Percentiles rank a stretch among this genome's conserved stretches.
These are phyloP conservation scores for Protonemura montana DNA, from an alignment of 2,888 invertebrate genomes.

Conservation along the genomic window DNA sequence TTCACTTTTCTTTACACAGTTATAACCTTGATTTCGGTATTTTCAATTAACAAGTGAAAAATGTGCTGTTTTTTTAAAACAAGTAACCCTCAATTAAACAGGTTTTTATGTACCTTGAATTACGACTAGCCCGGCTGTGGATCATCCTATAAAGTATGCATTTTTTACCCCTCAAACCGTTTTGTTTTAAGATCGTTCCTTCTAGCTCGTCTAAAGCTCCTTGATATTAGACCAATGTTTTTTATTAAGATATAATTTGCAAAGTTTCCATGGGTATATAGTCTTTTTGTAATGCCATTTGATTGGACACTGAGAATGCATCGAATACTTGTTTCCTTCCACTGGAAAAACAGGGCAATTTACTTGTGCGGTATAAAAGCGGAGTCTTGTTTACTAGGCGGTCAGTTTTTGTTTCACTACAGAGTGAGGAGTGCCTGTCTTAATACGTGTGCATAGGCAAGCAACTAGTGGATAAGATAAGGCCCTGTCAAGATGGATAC, in stretches of 20 bases:
- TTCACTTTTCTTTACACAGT: not conserved
- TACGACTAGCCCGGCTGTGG: not conserved
- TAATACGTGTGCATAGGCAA: not conserved
- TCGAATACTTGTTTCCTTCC: not conserved
- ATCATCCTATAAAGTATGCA: not conserved
- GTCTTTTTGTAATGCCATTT: constrained; percentile 18
- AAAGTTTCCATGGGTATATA: not conserved
- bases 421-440: not conserved
- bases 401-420: not conserved
- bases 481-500: not conserved
- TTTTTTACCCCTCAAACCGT: not conserved
- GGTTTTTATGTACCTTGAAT: not conserved
- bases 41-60: not conserved
- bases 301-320: not conserved
- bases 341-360: not conserved
- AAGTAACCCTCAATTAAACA: not conserved
- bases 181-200: not conserved
- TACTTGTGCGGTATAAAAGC: not conserved
- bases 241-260: not conserved
- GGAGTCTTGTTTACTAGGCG: not conserved
- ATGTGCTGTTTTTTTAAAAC: not conserved
- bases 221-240: not conserved
- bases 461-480: not conserved
- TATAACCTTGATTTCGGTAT: not conserved
- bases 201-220: not conserved